A percentile compares a stretch with the other conserved stretches of the same genome.
Conservation (phyloP, 2,888 invertebrate species). For the Drosophila mulleri region DNA sequence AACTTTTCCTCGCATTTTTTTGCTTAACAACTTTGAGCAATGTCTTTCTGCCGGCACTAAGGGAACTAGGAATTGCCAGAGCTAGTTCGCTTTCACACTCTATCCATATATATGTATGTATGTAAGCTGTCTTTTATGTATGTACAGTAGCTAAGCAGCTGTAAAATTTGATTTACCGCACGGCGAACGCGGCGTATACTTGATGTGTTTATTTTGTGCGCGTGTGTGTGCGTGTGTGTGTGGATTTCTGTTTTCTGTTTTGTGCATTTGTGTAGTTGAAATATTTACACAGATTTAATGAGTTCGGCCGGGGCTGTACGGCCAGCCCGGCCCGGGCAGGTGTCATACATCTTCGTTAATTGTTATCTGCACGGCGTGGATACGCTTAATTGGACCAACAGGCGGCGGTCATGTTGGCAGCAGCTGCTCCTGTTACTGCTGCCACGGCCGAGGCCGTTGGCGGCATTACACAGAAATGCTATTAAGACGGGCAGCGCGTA, state of each 20-base stretch:
- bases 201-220: constrained; percentile 47
- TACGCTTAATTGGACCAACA: constrained; percentile 70
- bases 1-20: constrained; percentile 3
- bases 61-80: constrained; percentile 43
- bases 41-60: constrained; percentile 23
- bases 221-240: neutral
- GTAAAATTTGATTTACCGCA: constrained; percentile 43
- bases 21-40: constrained; percentile 41
- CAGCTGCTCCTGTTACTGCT: constrained; percentile 23
- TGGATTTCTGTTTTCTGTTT: neutral
- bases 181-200: constrained; percentile 67
- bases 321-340: neutral
- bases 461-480: constrained; percentile 76
- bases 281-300: constrained; percentile 68
- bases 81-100: neutral
- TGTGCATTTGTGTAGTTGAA: constrained; percentile 40
- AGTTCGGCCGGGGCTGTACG: constrained; percentile 28
- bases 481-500: constrained; percentile 78
- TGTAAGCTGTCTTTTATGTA: neutral
- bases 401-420: constrained; percentile 55
- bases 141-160: constrained; percentile 48
- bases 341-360: constrained; percentile 73
- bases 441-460: constrained; percentile 20
- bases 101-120: neutral
- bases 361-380: constrained; percentile 73